Evolutionary conservation across 2,797 vertebrate genomes (phyloP).

Genomic region (Zalophus californianus): DNA sequence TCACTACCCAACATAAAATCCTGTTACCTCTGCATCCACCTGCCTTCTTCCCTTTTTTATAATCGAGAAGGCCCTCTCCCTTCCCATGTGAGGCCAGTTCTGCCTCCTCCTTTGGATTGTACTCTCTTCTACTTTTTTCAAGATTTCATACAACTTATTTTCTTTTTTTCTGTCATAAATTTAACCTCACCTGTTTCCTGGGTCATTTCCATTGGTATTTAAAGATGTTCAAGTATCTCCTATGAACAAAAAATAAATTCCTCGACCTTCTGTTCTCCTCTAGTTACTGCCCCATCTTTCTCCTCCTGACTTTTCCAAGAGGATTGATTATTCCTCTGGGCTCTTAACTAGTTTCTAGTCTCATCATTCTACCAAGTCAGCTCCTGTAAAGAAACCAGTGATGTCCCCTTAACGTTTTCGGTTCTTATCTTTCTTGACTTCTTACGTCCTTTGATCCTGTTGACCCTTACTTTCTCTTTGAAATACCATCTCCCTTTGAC

Average conservation of each 20-base stretch:
- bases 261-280: neutral
- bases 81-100: neutral
- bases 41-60: neutral
- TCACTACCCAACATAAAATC: neutral
- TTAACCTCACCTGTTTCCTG: neutral
- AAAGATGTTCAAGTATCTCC: neutral
- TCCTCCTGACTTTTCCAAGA: neutral
- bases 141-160: neutral
- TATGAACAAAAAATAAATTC: neutral
- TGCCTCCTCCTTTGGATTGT: neutral
- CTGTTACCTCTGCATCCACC: neutral
- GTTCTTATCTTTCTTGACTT: neutral
- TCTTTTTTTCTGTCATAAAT: neutral
- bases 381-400: neutral
- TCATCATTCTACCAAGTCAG: neutral
- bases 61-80: neutral
- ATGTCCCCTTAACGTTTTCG: neutral
- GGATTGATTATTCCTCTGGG: neutral
- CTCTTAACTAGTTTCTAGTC: neutral
- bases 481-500: conserved; percentile 2
- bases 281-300: neutral
- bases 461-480: neutral
- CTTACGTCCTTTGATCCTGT: neutral
- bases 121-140: neutral
- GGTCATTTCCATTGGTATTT: neutral